Evolutionary conservation across 2,113 vertebrate species (phyloP), one percentile per base, ranked within the genome.

Genomic region (Perca schrenkii): DNA sequence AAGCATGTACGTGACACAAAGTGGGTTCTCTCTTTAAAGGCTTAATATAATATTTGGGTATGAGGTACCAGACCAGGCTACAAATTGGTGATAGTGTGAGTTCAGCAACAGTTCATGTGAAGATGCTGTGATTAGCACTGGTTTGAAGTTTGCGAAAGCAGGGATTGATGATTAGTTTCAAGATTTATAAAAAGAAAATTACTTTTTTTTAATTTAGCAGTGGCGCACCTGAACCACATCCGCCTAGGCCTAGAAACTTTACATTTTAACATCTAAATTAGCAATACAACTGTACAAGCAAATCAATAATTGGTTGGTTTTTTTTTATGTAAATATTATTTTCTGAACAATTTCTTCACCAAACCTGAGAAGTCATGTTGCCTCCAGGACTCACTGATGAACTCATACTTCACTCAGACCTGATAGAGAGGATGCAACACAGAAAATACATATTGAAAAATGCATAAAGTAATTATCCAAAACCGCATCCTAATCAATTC

Each of bases 311-410:
- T 12, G 13, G n/a, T 14, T 8, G 6, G 11, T 57, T 14, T 22
- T 46, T 54, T 13, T 7, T 66, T 15, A 40, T 57, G 6, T 22
- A 17, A 19, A 4, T 2, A 63, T 58, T 25, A 0, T 67, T 63
- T 64, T 34, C 3, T 31, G 4, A 63, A 17, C 19, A 31, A 36
- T 8, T 54, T 57, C 11, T 77, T 77, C 17, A 78, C 2, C 70
- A 65, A n/a, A 92, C 91, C 92, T 92, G 91, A 52, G 6, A 2
- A 63, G 89, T 91, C 54, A 58, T 25, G 74, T 94, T 94, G 46
- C 49, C 83, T 74, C 28, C 85, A 6, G 75, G n/a, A 76, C 36
- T 53, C 28, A 54, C 14, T 14, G 86, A 73, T 8, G 89, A 92
- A 77, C 82, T 95, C 94, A 95, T 95, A 0, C 28, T 90, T 62